phyloP scores from a whole-genome alignment of 64 coral and sea anemone species.

The Stylophora pistillata region DNA sequence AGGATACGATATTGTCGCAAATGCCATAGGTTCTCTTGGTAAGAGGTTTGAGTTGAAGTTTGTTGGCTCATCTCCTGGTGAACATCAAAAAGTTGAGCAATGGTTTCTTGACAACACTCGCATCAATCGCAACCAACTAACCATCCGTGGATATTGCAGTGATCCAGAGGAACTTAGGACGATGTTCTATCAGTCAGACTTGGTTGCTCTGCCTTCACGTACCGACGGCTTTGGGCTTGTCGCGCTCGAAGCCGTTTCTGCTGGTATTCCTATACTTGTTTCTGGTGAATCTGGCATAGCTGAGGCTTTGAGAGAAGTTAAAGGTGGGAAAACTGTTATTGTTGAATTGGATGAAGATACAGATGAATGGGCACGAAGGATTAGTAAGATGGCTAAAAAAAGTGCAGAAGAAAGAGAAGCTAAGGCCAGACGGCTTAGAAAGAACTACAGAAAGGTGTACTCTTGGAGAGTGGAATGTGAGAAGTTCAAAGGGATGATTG shows the following conservation, averaged over 20 bases:
- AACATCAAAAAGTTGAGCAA: not conserved
- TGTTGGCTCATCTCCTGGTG: slow-evolving; percentile 12
- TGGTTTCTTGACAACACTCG: slow-evolving; percentile 5
- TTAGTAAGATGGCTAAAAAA: not conserved
- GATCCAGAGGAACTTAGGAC: slow-evolving; percentile 13
- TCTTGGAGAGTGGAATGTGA: slow-evolving; percentile 10
- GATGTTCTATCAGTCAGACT: slow-evolving; percentile 4
- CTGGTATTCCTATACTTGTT: slow-evolving; percentile 15
- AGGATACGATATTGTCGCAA: slow-evolving; percentile 22
- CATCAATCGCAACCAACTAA: slow-evolving; percentile 9
- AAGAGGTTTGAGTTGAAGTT: not conserved
- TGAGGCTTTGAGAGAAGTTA: not conserved
- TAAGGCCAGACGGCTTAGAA: not conserved
- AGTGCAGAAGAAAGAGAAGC: not conserved
- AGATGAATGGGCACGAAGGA: too few relatives aligned
- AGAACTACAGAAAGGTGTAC: not conserved
- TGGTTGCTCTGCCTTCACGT: slow-evolving; percentile 37
- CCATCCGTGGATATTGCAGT: slow-evolving; percentile 1
- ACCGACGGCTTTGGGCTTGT: slow-evolving; percentile 39
- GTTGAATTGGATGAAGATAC: not conserved
- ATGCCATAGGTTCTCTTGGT: slow-evolving; percentile 21
- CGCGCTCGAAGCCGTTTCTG: slow-evolving; percentile 30
- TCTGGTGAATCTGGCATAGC: slow-evolving; percentile 25
- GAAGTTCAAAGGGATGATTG: not conserved
- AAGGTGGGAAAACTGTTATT: not conserved